phyloP scores from a whole-genome alignment of 2,888 invertebrate genomes.

The Volucella bombylans region DNA sequence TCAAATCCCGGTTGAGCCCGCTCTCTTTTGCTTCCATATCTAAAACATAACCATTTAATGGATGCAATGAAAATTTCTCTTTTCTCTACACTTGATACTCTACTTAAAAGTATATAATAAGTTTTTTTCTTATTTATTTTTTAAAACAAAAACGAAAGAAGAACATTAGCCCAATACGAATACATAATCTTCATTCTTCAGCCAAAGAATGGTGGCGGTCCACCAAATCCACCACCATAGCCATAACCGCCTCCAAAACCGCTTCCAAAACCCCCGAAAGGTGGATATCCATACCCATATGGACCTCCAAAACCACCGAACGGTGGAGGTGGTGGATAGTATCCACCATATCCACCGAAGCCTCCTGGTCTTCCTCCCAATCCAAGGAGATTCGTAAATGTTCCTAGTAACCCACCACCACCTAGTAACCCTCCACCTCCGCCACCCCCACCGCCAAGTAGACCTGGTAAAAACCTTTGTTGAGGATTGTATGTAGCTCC shows the following conservation, averaged over 20 bases:
- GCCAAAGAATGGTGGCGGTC: slow-evolving; percentile 18
- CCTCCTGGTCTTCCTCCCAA: neutral
- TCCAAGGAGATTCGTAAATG: slow-evolving; percentile 28
- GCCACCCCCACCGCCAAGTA: slow-evolving; percentile 13
- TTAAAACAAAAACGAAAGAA: neutral
- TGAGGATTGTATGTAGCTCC: neutral
- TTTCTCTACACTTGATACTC: no score
- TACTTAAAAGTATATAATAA: no score
- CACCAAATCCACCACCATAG: slow-evolving; percentile 35
- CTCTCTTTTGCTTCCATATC: no score
- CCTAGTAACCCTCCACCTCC: neutral
- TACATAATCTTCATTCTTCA: neutral
- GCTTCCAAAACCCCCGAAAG: no score
- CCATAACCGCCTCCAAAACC: slow-evolving; percentile 24
- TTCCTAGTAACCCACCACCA: slow-evolving; percentile 9
- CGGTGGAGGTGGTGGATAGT: slow-evolving; percentile 6
- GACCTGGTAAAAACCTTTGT: slow-evolving; percentile 29
- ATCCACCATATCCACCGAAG: slow-evolving; percentile 13
- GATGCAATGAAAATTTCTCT: no score
- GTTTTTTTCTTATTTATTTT: no score
- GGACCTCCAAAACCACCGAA: neutral
- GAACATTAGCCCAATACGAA: no score
- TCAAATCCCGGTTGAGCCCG: slow-evolving; percentile 74
- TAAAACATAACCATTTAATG: no score
- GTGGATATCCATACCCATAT: no score